Base-by-base conservation (phyloP, 2,113 vertebrate species). In the Lutjanus erythropterus region DNA sequence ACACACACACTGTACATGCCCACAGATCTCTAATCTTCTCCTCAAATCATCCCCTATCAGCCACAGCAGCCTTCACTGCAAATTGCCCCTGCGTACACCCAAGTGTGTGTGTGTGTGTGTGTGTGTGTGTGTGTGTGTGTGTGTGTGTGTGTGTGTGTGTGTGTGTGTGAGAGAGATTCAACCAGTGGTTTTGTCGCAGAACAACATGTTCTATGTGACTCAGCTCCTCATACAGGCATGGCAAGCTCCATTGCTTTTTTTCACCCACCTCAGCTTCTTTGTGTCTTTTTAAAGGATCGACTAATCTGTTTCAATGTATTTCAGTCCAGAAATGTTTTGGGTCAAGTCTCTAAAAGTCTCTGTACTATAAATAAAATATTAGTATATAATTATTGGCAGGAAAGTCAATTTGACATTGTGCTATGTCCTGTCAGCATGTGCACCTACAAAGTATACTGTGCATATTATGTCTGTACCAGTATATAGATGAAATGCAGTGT, bases 1-100 rank as follows among this genome's bases (percentile, higher is more conserved):
- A 2, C 31, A n/a, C 31, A 25, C 44, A 65, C 47, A 37, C 19
- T 10, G 21, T 61, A 47, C 50, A 64, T 73, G 71, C 59, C 41
- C 50, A 80, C 60, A 69, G 86, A 92, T 89, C 52, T 85, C 71
- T 86, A 88, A 93, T 93, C 88, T 91, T 80, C 52, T 73, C 70
- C 72, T 88, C 69, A 88, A 84, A 93, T 93, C 89, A 91, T 83
- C 70, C 81, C 73, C 89, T 52, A 91, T 94, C 91, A 93, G 82
- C 56, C 44, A 56, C 47, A 84, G 85, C 72, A 88, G 85, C 83
- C 80, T 84, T 93, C 81, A 89, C 81, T 78, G 76, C 78, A 94
- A 94, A 94, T 89, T 88, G 81, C 83, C 77, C 50, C 56, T 25
- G 21, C 10, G 5, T 58, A 50, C 23, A 55, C 6, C 31, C 16